Percentiles rank a stretch among this genome's conserved stretches.
Evolutionary conservation across 2,888 invertebrate genomes (phyloP).

Genomic region (Diaprepes abbreviatus): DNA sequence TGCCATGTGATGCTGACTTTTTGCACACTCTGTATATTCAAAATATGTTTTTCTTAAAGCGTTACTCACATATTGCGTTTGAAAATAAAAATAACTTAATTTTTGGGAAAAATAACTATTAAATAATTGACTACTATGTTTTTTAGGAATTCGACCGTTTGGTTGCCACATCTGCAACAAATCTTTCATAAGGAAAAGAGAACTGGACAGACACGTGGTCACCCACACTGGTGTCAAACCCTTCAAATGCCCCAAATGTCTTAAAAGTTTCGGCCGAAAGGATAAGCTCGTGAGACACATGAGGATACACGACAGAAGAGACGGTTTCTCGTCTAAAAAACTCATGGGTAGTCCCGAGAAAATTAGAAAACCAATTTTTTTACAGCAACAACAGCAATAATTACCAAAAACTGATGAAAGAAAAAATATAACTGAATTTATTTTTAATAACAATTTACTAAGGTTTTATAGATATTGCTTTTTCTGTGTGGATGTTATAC

Average conservation of each 20-base stretch:
- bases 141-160: constrained; percentile 67
- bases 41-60: too few species aligned
- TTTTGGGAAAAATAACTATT: too few species aligned
- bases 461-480: too few species aligned
- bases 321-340: constrained; percentile 21
- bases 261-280: constrained; percentile 72
- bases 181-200: constrained; percentile 78
- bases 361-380: constrained; percentile 43
- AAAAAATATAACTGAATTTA: too few species aligned
- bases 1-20: too few species aligned
- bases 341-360: constrained; percentile 24
- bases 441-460: too few species aligned
- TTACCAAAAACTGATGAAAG: neutral
- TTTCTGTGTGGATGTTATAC: too few species aligned
- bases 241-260: constrained; percentile 73
- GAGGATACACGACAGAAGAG: constrained; percentile 72
- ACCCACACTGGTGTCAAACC: constrained; percentile 79
- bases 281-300: constrained; percentile 79
- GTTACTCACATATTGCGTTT: too few species aligned
- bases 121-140: too few species aligned
- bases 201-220: constrained; percentile 77
- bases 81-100: too few species aligned
- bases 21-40: too few species aligned
- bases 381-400: constrained; percentile 31
- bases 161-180: constrained; percentile 78